Evolutionary conservation across 2,888 invertebrate genomes (phyloP), one percentile per base, ranked within the genome.

Genomic region (Rhimphoctona megacephalus): DNA sequence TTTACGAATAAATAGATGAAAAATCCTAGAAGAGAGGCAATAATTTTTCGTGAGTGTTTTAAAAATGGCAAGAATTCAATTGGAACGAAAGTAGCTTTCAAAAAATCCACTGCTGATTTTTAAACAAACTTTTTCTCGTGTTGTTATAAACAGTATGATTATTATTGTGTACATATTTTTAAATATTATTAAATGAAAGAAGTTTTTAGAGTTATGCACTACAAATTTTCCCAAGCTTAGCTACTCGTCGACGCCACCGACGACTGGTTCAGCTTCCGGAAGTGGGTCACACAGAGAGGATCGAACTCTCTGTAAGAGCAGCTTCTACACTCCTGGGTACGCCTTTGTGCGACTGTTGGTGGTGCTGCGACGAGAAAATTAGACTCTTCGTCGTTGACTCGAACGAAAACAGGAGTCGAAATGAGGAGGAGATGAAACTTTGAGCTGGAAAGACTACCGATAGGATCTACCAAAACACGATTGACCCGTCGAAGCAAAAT

Each of bases 391-490:
- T 36, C 81, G 76, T 85, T 76, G 70, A 72, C 67, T 73, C 67
- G 54, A 46, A 54, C 72, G 79, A 82, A 83, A 85, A 85, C 76
- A 85, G 66, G 49, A 67, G 73, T 67, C 54, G 49, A 66, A 43
- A 25, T 33, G 57, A 30, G 57, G 73, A 78, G 69, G 30, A 69
- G 61, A 82, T 79, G 83, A 73, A 82, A 77, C 36, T 66, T 81
- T 66, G 43, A 74, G 76, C 54, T 72, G 43, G 66, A 54, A 78
- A 52, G 33, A 74, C 61, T 70, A 61, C 30, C 77, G 87, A 88
- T 88, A 76, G 52, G 81, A 86, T 89, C 88, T 70, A 85, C 83
- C 81, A 87, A 88, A 86, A 83, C 87, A 85, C 74, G 85, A 87
- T 87, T 89, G 86, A 84, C 84, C 86, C 85, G 76, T 57, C 66